Conservation (phyloP, 2,888 invertebrate genomes). For the Phragmatobia fuliginosa region DNA sequence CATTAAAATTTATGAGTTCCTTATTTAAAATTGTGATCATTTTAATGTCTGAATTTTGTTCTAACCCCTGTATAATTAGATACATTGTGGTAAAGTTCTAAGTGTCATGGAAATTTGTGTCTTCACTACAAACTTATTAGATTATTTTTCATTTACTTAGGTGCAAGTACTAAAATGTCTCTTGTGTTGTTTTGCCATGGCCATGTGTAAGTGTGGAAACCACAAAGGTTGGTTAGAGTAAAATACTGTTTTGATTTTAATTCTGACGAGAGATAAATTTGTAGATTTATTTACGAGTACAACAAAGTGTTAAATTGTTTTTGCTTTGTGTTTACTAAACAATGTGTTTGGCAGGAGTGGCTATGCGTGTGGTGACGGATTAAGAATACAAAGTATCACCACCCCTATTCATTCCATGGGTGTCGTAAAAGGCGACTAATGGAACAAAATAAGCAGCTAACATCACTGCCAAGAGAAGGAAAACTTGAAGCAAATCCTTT, state of each 20-base stretch:
- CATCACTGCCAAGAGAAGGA: too few relatives aligned
- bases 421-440: too few relatives aligned
- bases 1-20: background rate
- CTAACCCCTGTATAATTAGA: background rate
- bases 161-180: background rate
- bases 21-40: background rate
- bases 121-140: background rate
- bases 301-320: background rate
- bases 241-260: background rate
- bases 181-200: background rate
- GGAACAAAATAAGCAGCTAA: too few relatives aligned
- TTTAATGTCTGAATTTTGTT: background rate
- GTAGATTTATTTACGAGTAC: background rate
- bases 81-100: background rate
- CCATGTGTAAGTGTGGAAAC: background rate
- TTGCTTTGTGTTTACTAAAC: background rate
- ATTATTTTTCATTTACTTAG: background rate
- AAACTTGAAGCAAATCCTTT: too few relatives aligned
- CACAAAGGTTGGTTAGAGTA: background rate
- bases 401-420: too few relatives aligned
- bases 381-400: too few relatives aligned
- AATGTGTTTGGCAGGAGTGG: background rate
- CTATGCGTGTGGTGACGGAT: too few relatives aligned
- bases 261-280: background rate
- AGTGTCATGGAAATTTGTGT: background rate